Evolutionary conservation across 2,113 vertebrate genomes (phyloP).

Genomic region (Hiodon alosoides): DNA sequence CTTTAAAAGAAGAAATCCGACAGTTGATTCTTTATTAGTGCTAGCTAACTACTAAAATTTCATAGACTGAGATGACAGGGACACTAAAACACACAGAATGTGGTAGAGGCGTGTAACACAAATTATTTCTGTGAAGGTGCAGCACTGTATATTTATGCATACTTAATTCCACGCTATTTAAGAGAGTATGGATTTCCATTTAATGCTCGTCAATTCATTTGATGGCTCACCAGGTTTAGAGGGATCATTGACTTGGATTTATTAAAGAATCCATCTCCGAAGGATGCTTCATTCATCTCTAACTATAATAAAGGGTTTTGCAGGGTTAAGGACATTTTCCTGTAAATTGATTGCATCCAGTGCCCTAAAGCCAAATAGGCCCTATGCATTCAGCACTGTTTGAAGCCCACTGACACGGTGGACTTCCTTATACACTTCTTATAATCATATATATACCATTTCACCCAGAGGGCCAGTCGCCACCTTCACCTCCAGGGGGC

Average conservation of each 20-base stretch:
- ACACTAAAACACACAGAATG: too few relatives aligned
- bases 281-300: slow-evolving; percentile 8
- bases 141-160: neutral
- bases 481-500: neutral
- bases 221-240: slow-evolving; percentile 30
- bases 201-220: slow-evolving; percentile 42
- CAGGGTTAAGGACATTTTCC: neutral
- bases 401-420: neutral
- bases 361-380: neutral
- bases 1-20: neutral
- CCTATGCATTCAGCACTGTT: neutral
- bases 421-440: neutral
- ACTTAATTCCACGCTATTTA: neutral
- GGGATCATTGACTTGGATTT: slow-evolving; percentile 7
- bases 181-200: slow-evolving; percentile 24
- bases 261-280: neutral
- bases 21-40: neutral
- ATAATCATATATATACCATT: neutral
- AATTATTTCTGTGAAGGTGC: slow-evolving; percentile 2
- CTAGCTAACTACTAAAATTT: neutral
- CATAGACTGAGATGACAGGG: too few relatives aligned
- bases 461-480: neutral
- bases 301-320: neutral
- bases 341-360: neutral
- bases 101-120: neutral